These are phyloP conservation scores for Tipula lateralis DNA, from an alignment of 2,888 invertebrate genomes.

Conservation along the genomic window DNA sequence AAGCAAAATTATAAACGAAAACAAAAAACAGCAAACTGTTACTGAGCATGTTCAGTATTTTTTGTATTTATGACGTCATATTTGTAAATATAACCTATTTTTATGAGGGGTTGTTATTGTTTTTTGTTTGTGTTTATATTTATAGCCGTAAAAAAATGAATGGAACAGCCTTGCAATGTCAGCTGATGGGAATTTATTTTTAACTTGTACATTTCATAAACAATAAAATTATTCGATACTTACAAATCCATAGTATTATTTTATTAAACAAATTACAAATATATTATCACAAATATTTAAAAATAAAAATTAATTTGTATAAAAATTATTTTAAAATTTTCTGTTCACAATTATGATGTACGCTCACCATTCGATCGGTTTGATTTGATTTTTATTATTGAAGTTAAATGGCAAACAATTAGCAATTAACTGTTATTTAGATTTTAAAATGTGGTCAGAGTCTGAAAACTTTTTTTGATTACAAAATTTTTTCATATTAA, in stretches of 20 bases:
- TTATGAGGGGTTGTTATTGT: neutral
- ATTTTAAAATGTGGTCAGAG: neutral
- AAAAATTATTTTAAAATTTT: no score
- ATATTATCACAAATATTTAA: neutral
- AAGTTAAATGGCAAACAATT: neutral
- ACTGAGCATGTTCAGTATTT: neutral
- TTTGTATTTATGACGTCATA: slow-evolving; percentile 27
- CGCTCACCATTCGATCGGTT: no score
- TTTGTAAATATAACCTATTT: slow-evolving; percentile 29
- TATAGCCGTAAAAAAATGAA: neutral
- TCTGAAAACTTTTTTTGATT: neutral
- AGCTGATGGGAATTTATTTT: neutral
- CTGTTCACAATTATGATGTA: no score
- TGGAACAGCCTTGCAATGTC: neutral
- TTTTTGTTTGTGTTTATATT: neutral
- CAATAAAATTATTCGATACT: neutral
- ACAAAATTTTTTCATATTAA: no score
- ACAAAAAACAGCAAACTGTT: neutral
- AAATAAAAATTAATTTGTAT: neutral
- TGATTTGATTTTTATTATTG: no score
- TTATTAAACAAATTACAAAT: neutral
- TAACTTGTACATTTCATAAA: neutral
- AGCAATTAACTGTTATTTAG: neutral
- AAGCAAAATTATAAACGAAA: neutral
- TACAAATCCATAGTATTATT: neutral